Percentiles rank a stretch among this genome's conserved stretches.
These are phyloP conservation scores for Epirrhoe alternata DNA, from an alignment of 2,888 invertebrate species.

Conservation along the genomic window DNA sequence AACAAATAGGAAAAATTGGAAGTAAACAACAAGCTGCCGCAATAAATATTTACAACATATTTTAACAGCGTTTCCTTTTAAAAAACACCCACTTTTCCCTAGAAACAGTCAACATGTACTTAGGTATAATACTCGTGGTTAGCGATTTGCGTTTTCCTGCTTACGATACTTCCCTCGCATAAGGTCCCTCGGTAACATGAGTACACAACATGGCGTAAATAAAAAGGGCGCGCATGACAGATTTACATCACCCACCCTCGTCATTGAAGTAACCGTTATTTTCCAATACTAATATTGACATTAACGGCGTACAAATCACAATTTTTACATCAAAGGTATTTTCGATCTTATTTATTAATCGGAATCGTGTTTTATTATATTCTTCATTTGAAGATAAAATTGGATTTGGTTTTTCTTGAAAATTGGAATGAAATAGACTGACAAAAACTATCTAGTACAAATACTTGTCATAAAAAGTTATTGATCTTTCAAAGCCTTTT, in stretches of 20 bases:
- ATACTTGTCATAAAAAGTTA: neutral
- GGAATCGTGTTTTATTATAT: conserved; percentile 1
- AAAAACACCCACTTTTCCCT: conserved; percentile 34
- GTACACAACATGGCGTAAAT: conserved; percentile 52
- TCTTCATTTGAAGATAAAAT: conserved; percentile 1
- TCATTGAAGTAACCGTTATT: conserved; percentile 26
- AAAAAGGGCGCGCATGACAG: conserved; percentile 57
- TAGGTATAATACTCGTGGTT: conserved; percentile 21
- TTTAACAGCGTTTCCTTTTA: conserved; percentile 11
- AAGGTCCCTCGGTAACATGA: conserved; percentile 54
- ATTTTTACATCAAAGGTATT: conserved; percentile 20
- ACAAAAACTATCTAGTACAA: neutral
- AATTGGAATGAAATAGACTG: neutral
- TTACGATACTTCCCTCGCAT: conserved; percentile 55
- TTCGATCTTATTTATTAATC: conserved; percentile 23
- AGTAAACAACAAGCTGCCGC: neutral
- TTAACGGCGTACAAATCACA: conserved; percentile 14
- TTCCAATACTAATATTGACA: conserved; percentile 29
- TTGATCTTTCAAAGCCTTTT: neutral
- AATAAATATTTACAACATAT: conserved; percentile 1
- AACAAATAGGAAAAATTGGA: neutral
- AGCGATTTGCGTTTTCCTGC: conserved; percentile 62
- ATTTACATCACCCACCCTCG: conserved; percentile 49
- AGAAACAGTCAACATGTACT: conserved; percentile 32
- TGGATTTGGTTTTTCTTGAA: neutral